A percentile compares a stretch with the other conserved stretches of the same genome.
Evolutionary conservation across 2,888 invertebrate genomes (phyloP).

Genomic region (Germaria angustata): DNA sequence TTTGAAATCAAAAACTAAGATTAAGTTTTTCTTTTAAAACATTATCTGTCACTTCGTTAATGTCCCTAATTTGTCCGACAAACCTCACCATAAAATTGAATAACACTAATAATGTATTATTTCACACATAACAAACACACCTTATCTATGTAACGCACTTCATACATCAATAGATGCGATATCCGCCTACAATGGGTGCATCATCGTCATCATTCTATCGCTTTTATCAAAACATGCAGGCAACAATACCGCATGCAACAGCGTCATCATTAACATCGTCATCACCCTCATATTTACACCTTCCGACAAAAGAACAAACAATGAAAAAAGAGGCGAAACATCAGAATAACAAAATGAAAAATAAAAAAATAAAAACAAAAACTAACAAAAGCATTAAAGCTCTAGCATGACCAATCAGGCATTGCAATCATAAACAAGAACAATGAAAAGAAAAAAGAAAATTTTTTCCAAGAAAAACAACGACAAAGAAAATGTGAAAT

Average conservation of each 20-base stretch:
- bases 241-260: neutral
- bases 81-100: neutral
- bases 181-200: slow-evolving; percentile 57
- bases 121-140: slow-evolving; percentile 50
- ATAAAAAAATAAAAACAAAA: slow-evolving; percentile 36
- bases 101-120: slow-evolving; percentile 10
- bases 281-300: slow-evolving; percentile 57
- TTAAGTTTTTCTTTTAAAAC: too few species aligned
- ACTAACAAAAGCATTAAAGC: slow-evolving; percentile 56
- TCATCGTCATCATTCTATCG: slow-evolving; percentile 34
- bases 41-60: too few species aligned
- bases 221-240: slow-evolving; percentile 20
- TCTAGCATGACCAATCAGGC: slow-evolving; percentile 58
- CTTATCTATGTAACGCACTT: slow-evolving; percentile 56
- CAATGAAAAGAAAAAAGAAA: slow-evolving; percentile 27
- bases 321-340: slow-evolving; percentile 2
- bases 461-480: slow-evolving; percentile 9
- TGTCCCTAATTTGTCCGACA: neutral
- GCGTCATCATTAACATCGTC: slow-evolving; percentile 22
- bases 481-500: slow-evolving; percentile 7
- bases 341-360: slow-evolving; percentile 44
- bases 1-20: too few species aligned
- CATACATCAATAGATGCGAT: slow-evolving; percentile 62
- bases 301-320: slow-evolving; percentile 41
- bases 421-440: slow-evolving; percentile 19